Base-by-base conservation (phyloP, 2,797 vertebrate species). In the Myotis findleyi region DNA sequence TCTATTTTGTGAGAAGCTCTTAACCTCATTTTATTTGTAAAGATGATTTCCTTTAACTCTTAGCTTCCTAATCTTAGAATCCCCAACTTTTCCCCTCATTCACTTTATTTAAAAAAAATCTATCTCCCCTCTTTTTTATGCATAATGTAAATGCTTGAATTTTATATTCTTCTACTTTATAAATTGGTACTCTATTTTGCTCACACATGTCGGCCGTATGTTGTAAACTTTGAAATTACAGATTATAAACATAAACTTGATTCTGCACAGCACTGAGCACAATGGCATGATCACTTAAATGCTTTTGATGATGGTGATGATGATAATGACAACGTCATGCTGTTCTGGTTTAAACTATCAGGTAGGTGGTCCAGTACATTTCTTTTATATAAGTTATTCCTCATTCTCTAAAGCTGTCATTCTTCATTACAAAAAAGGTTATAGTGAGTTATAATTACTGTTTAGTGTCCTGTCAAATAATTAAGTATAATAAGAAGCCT, bases 401-500 rank as follows among this genome's bases (percentile, higher is more conserved):
- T 98, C 72, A 94, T 97, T 93, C 95, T 83, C 95, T 71, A 71
- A 95, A 94, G 73, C 88, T 97, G 96, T 93, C 98, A 97, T 53
- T 98, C 97, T 95, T 97, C 76, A 97, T 98, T 98, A 98, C 71
- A 92, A 97, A 95, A 94, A 96, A 96, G 89, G 85, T 91, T 95
- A 97, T 66, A 95, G 51, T 90, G 97, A 97, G 95, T 96, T 98
- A 93, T 96, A 98, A 98, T 98, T 97, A 98, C 88, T 95, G 96
- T 95, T 97, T 97, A 82, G 95, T 97, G 75, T 77, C 95, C 95
- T 97, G 95, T 96, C 97, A 98, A 98, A 96, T 97, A 98, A 98
- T 98, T 98, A 98, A 94, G 92, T 73, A 49, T 94, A 98, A 97
- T 97, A 97, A 97, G 98, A 97, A 97, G 90, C 79, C 97, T 98